Evolutionary conservation across 2,797 vertebrate species (phyloP).

Genomic region (Oceanodroma leucorhoa): DNA sequence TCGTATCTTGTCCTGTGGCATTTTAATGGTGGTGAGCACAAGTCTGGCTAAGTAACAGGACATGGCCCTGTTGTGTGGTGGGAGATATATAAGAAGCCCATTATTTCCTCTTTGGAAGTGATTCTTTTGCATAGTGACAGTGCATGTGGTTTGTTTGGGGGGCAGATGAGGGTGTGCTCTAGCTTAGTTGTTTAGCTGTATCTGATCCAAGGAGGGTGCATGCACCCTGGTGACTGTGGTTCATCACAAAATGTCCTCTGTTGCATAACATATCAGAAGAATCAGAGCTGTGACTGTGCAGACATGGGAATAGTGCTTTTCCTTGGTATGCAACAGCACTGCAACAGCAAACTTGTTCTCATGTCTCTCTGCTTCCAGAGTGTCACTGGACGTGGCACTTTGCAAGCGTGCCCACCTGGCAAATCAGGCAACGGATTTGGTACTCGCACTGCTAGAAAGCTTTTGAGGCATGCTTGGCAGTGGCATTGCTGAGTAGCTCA

Average conservation of each 20-base stretch:
- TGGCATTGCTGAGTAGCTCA: background rate
- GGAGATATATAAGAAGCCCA: rapidly evolving
- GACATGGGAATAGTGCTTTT: background rate
- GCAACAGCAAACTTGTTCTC: background rate
- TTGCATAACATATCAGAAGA: background rate
- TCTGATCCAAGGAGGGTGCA: background rate
- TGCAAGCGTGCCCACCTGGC: background rate
- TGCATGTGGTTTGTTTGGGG: background rate
- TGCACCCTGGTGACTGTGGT: background rate
- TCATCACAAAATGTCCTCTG: background rate
- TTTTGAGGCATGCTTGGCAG: background rate
- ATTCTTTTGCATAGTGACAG: background rate
- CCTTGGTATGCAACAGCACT: background rate
- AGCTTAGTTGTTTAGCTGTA: background rate
- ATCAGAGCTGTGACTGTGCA: background rate
- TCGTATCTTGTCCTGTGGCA: background rate
- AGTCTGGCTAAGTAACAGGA: background rate
- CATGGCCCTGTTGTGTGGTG: background rate
- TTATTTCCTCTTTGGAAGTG: background rate
- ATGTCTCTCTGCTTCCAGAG: background rate
- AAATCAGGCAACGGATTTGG: background rate
- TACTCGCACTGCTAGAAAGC: background rate
- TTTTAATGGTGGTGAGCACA: background rate
- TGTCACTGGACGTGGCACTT: background rate
- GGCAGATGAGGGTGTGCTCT: background rate